Evolutionary conservation across 92 coral and sea anemone species (phyloP).

Genomic region (Micromussa lordhowensis): DNA sequence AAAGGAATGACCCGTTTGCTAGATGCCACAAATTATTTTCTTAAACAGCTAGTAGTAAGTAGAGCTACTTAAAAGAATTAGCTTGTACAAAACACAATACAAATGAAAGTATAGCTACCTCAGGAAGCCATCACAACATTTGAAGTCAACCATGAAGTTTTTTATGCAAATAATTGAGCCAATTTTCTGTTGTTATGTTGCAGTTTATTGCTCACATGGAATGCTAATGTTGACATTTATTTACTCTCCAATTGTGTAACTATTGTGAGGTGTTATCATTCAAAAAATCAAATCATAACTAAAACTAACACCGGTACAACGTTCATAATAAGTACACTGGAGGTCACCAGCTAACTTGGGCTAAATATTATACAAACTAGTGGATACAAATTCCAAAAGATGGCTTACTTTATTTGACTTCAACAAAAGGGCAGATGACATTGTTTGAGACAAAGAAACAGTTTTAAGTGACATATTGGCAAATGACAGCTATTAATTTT

Average conservation of each 20-base stretch:
- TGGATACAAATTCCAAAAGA: not conserved
- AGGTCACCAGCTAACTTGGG: not conserved
- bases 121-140: not conserved
- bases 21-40: not conserved
- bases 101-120: slow-evolving; percentile 15
- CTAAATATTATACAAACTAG: not conserved
- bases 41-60: not conserved
- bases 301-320: not conserved
- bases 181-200: slow-evolving; percentile 6
- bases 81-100: not conserved
- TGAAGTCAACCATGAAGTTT: not conserved
- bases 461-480: not conserved
- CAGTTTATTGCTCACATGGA: slow-evolving; percentile 31
- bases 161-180: slow-evolving; percentile 24
- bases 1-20: slow-evolving; percentile 3
- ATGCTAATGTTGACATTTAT: slow-evolving; percentile 31
- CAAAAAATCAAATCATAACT: not conserved
- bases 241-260: not conserved
- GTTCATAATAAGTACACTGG: not conserved
- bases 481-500: not conserved
- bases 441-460: not conserved
- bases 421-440: not conserved
- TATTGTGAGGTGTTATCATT: not conserved
- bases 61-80: not conserved
- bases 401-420: not conserved